A percentile compares a stretch with the other conserved stretches of the same genome.
Evolutionary conservation across 2,888 invertebrate species (phyloP).

Genomic region (Zygogramma bicolorata): DNA sequence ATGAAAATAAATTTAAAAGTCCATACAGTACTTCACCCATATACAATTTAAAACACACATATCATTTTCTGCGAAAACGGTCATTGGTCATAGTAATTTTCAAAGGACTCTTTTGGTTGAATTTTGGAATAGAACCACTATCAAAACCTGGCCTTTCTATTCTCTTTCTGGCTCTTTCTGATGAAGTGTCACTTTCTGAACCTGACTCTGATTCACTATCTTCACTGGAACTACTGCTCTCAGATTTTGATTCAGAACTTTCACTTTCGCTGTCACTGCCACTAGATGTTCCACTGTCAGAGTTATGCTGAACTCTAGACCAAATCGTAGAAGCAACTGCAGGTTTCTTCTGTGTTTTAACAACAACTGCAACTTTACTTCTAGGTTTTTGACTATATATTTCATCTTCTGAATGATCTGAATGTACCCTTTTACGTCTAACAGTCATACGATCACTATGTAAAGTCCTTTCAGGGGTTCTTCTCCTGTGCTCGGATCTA

Average conservation of each 20-base stretch:
- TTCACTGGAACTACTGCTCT: slow-evolving; percentile 22
- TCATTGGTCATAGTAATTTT: slow-evolving; percentile 56
- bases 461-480: slow-evolving; percentile 41
- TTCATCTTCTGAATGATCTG: slow-evolving; percentile 42
- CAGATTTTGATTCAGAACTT: slow-evolving; percentile 29
- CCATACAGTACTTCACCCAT: too few species aligned
- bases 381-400: slow-evolving; percentile 54
- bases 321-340: slow-evolving; percentile 63
- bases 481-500: slow-evolving; percentile 18
- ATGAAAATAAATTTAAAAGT: too few species aligned
- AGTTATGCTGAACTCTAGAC: slow-evolving; percentile 54
- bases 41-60: neutral
- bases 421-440: slow-evolving; percentile 2
- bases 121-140: slow-evolving; percentile 40
- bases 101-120: slow-evolving; percentile 59
- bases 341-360: slow-evolving; percentile 62
- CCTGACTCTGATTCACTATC: slow-evolving; percentile 41
- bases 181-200: slow-evolving; percentile 43
- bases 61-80: slow-evolving; percentile 32
- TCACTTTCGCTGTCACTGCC: slow-evolving; percentile 41
- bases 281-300: slow-evolving; percentile 38
- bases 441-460: slow-evolving; percentile 45
- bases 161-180: slow-evolving; percentile 22
- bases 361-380: slow-evolving; percentile 65
- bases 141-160: slow-evolving; percentile 56